These are phyloP conservation scores for Sturnus vulgaris DNA, from an alignment of 2,113 vertebrate species.

Conservation along the genomic window DNA sequence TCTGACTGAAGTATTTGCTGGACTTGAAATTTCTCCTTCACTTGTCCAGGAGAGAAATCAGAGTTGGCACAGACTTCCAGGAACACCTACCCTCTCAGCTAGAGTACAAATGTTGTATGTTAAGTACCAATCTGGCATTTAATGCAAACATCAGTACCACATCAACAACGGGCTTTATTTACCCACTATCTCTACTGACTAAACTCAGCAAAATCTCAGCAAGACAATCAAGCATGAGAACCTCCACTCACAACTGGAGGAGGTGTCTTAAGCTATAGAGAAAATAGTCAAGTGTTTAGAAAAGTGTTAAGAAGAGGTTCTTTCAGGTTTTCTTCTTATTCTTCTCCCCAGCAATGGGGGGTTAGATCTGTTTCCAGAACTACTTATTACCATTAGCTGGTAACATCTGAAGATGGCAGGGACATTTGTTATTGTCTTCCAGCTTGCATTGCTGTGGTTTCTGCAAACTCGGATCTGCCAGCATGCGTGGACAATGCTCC, in stretches of 20 bases:
- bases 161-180: neutral
- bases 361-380: neutral
- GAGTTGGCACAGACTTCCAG: neutral
- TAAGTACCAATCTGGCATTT: neutral
- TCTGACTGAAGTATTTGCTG: neutral
- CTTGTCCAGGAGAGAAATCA: neutral
- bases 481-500: neutral
- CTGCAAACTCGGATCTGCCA: neutral
- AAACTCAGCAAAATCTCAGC: neutral
- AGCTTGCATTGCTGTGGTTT: neutral
- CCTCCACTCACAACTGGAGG: rapidly evolving
- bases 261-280: neutral
- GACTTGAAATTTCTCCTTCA: neutral
- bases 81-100: neutral
- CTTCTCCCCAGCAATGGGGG: neutral
- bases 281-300: neutral
- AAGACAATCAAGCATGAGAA: neutral
- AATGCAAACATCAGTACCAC: neutral
- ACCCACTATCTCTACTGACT: neutral
- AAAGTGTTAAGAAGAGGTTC: neutral
- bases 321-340: neutral
- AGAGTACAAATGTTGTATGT: neutral
- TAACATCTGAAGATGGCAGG: neutral
- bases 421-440: neutral
- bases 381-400: neutral